Base-by-base conservation (phyloP, 2,797 vertebrate genomes). In the Lerista edwardsae region DNA sequence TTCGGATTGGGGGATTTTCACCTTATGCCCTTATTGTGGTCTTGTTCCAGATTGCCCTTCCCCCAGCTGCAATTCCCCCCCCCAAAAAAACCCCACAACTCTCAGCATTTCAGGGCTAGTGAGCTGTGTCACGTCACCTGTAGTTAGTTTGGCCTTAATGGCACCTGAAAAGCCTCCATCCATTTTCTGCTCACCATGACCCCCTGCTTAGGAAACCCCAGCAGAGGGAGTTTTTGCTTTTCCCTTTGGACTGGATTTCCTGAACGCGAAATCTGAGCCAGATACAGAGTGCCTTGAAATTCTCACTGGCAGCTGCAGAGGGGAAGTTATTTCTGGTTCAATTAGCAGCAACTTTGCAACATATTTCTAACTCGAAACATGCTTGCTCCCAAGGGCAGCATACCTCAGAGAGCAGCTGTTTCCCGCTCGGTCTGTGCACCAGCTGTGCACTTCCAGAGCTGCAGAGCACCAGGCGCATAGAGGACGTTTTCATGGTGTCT, bases 371-470 rank as follows among this genome's bases (percentile, higher is more conserved):
- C 77, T 84, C 41, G 71, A 85, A 77, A 88, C 74, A 88, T 31
- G 51, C 79, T 86, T 72, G 36, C 68, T 90, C 91, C 75, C 19
- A 0, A 76, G 71, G 83, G 93, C 88, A 85, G 55, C 0, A 0
- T 84, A 87, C 91, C 91, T 93, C 57, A 2, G 89, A 95, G 89
- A 93, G 89, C 91, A 94, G 89, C 90, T 93, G 93, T 88, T 92
- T 82, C 80, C 83, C 79, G 84, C 82, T 91, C 2, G 25, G 36
- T 71, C 87, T 84, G 71, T 91, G 86, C 68, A 90, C 91, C 91
- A 94, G 91, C 89, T 91, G 91, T 84, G 84, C 72, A 67, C 86
- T 92, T 90, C 90, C 2, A 1, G 84, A 82, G 67, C 79, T 84
- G 67, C 83, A 25, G 79, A 90, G 84, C 85, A 94, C 89, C 92